Evolutionary conservation across 2,113 vertebrate genomes (phyloP).

Genomic region (Prinia subflava): DNA sequence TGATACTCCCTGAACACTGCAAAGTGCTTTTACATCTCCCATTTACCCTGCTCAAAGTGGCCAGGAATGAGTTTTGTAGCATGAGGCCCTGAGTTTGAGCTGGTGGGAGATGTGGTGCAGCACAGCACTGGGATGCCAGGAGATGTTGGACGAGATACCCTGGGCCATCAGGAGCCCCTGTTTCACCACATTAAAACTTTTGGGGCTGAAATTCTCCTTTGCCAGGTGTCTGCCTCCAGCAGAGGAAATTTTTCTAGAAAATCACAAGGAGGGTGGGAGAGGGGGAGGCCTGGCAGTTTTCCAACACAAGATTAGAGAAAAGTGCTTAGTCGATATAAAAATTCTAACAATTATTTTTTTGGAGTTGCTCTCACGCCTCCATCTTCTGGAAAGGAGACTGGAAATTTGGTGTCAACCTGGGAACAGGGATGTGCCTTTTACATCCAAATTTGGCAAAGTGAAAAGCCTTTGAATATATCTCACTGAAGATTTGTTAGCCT

Average conservation of each 20-base stretch:
- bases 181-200: not conserved
- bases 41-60: not conserved
- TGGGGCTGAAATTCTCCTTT: not conserved
- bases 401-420: constrained; percentile 34
- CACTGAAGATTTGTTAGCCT: constrained; percentile 22
- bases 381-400: constrained; percentile 1
- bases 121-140: not conserved
- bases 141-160: not conserved
- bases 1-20: not conserved
- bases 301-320: constrained; percentile 37
- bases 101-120: not conserved
- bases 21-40: not conserved
- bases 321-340: constrained; percentile 18
- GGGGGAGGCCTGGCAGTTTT: not conserved
- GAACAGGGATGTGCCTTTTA: constrained; percentile 4
- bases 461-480: constrained; percentile 10
- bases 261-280: not conserved
- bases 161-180: not conserved
- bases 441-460: not conserved
- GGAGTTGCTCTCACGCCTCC: not conserved
- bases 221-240: constrained; percentile 25
- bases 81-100: not conserved
- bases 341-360: not conserved
- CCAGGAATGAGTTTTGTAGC: not conserved
- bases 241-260: constrained; percentile 7